These are phyloP conservation scores for Leptinotarsa haldemani DNA, from an alignment of 2,888 invertebrate genomes.

Conservation along the genomic window DNA sequence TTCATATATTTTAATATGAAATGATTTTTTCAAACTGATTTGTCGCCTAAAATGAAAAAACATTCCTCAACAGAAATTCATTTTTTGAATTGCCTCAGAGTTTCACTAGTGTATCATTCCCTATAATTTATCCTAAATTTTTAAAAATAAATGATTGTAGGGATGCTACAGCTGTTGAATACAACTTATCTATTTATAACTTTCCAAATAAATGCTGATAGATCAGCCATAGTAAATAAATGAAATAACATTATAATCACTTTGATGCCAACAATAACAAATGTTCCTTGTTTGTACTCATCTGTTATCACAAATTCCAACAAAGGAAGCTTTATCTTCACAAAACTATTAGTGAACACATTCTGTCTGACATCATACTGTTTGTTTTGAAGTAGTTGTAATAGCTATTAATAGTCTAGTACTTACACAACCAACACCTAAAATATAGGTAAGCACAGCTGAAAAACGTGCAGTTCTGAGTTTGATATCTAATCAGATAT, in stretches of 20 bases:
- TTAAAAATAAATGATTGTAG: too few relatives aligned
- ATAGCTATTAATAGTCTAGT: conserved; percentile 27
- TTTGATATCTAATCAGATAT: conserved; percentile 16
- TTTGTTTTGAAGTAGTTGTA: conserved; percentile 26
- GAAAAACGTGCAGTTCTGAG: conserved; percentile 6
- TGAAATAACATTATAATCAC: background rate
- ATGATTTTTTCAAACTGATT: too few relatives aligned
- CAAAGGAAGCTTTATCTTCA: conserved; percentile 21
- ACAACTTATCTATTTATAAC: too few relatives aligned
- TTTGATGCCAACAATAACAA: background rate
- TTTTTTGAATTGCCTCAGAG: too few relatives aligned
- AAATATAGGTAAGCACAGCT: conserved; percentile 21
- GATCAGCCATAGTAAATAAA: background rate
- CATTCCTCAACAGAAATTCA: too few relatives aligned
- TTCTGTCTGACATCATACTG: conserved; percentile 25
- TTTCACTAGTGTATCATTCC: too few relatives aligned
- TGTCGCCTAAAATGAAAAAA: too few relatives aligned
- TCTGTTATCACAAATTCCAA: conserved; percentile 8
- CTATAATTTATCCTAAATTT: too few relatives aligned
- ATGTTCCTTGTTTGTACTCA: background rate
- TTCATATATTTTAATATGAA: too few relatives aligned
- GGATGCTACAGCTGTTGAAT: too few relatives aligned
- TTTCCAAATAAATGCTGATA: too few relatives aligned
- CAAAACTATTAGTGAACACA: conserved; percentile 17
- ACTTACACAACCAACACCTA: conserved; percentile 13